These are phyloP conservation scores for Hippopotamus amphibius DNA, from an alignment of 2,113 vertebrate species.

Conservation along the genomic window DNA sequence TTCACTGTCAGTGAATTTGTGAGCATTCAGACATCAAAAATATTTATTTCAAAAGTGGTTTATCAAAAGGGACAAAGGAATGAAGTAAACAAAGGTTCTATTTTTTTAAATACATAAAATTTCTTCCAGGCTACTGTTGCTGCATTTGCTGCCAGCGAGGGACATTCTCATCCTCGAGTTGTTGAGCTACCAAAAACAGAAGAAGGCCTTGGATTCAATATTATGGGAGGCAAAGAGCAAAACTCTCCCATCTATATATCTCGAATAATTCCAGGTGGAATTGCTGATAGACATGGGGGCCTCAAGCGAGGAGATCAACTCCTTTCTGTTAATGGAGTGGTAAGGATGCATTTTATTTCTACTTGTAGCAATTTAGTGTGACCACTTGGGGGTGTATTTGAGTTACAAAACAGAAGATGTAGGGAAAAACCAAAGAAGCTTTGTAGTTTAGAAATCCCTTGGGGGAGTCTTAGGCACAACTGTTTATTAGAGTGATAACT, in stretches of 20 bases:
- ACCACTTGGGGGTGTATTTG: slow-evolving; percentile 80
- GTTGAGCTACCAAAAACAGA: slow-evolving; percentile 99
- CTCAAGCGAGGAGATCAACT: slow-evolving; percentile 98
- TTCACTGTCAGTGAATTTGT: neutral
- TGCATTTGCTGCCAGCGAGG: slow-evolving; percentile 98
- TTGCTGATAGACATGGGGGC: slow-evolving; percentile 97
- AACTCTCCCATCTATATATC: slow-evolving; percentile 99
- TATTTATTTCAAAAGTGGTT: neutral
- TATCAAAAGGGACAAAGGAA: neutral
- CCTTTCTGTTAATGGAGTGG: slow-evolving; percentile 98
- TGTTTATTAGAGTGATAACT: neutral
- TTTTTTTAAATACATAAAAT: neutral
- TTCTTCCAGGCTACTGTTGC: slow-evolving; percentile 95
- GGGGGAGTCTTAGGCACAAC: neutral
- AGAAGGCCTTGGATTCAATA: slow-evolving; percentile 98
- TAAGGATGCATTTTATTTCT: slow-evolving; percentile 84
- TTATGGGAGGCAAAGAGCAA: slow-evolving; percentile 99
- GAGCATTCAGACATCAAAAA: neutral
- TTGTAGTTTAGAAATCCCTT: slow-evolving; percentile 11
- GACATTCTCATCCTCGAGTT: slow-evolving; percentile 97
- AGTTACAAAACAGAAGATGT: neutral
- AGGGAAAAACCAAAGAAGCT: neutral
- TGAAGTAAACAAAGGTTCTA: neutral
- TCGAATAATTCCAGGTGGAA: slow-evolving; percentile 97
- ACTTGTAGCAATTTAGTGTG: slow-evolving; percentile 73